Percentiles rank a stretch among this genome's conserved stretches.
phyloP scores from a whole-genome alignment of 2,113 vertebrate genomes.

The Phaethornis superciliosus region DNA sequence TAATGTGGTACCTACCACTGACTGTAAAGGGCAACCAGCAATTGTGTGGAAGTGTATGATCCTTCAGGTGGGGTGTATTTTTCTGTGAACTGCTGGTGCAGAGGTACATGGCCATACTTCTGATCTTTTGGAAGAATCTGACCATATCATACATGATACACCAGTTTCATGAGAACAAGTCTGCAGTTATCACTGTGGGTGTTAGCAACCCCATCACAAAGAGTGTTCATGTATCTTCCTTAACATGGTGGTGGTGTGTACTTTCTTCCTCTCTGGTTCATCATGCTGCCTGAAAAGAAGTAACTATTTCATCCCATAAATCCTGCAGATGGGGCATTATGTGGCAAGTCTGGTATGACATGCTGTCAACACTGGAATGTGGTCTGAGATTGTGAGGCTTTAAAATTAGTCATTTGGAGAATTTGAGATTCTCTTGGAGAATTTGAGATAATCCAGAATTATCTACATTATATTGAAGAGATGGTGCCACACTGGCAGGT shows the following conservation, averaged over 20 bases:
- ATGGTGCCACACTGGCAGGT: neutral
- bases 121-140: neutral
- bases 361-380: neutral
- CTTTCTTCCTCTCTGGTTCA: neutral
- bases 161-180: neutral
- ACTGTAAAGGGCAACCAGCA: neutral
- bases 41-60: neutral
- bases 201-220: neutral
- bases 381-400: neutral
- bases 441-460: neutral
- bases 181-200: neutral
- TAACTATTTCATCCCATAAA: neutral
- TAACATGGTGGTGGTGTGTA: neutral
- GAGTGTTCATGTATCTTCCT: neutral
- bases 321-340: neutral
- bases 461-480: too few relatives aligned
- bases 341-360: rapidly evolving
- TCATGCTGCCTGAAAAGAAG: neutral
- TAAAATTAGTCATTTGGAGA: neutral
- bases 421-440: neutral
- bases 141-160: neutral
- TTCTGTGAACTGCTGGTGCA: neutral
- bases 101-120: neutral
- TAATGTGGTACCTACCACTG: neutral
- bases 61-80: neutral